phyloP scores from a whole-genome alignment of 2,888 invertebrate species.

The Itoplectis maculator region DNA sequence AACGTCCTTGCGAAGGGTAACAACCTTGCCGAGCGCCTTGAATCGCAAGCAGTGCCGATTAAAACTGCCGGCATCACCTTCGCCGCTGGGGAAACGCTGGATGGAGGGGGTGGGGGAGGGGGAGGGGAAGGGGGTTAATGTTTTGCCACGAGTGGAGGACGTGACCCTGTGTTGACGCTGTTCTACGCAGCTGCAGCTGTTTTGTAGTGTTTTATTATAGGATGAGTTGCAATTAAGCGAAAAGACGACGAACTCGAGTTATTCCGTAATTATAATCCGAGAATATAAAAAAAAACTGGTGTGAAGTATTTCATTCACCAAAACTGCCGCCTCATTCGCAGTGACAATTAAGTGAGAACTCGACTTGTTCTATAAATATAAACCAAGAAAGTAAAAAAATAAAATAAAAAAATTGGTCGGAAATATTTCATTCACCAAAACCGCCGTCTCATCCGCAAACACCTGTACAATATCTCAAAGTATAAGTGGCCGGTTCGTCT shows the following conservation, averaged over 20 bases:
- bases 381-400: neutral
- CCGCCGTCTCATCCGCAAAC: neutral
- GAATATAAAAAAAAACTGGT: neutral
- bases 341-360: slow-evolving; percentile 16
- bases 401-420: neutral
- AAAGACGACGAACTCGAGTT: neutral
- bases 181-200: too few relatives aligned
- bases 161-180: neutral
- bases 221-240: neutral
- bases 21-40: slow-evolving; percentile 35
- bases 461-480: too few relatives aligned
- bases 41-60: slow-evolving; percentile 17
- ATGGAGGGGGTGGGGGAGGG: neutral
- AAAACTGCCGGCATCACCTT: neutral
- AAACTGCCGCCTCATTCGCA: neutral
- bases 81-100: too few relatives aligned
- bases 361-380: neutral
- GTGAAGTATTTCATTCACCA: neutral
- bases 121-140: neutral
- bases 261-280: neutral
- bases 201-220: slow-evolving; percentile 6
- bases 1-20: slow-evolving; percentile 42
- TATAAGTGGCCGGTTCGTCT: too few relatives aligned
- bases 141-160: neutral
- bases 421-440: neutral